Percentiles rank a stretch among this genome's conserved stretches.
Evolutionary conservation across 2,113 vertebrate species (phyloP).

Genomic region (Larimichthys crocea): DNA sequence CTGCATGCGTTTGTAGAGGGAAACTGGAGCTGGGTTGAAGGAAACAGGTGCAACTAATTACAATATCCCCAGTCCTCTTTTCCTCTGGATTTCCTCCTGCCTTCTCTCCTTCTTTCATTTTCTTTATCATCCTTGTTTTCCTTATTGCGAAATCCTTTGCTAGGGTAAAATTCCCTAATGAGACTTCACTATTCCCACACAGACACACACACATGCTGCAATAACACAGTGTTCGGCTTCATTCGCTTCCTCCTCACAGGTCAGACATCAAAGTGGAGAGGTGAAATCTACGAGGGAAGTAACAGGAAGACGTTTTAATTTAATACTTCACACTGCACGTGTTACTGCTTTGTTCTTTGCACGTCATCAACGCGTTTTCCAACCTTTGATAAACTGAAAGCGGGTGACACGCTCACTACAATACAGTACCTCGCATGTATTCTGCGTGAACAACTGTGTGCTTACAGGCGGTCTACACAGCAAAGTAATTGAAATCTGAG

Average conservation of each 20-base stretch:
- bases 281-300: conserved; percentile 58
- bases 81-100: conserved; percentile 75
- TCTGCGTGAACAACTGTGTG: conserved; percentile 6
- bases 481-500: conserved; percentile 29
- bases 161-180: conserved; percentile 62
- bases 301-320: conserved; percentile 63
- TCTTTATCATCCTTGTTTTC: conserved; percentile 69
- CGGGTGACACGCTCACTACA: conserved; percentile 21
- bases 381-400: conserved; percentile 39
- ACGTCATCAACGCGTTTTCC: conserved; percentile 37
- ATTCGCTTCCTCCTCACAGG: conserved; percentile 46
- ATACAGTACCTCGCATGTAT: not conserved
- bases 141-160: conserved; percentile 60
- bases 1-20: conserved; percentile 84
- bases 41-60: conserved; percentile 89
- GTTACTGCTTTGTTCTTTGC: conserved; percentile 62
- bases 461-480: conserved; percentile 1
- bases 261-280: conserved; percentile 75
- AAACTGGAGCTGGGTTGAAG: conserved; percentile 84
- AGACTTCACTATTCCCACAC: conserved; percentile 43
- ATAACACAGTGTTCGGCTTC: conserved; percentile 52
- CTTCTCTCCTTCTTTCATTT: conserved; percentile 64
- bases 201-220: conserved; percentile 27
- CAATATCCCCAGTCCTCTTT: conserved; percentile 77
- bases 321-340: conserved; percentile 52